phyloP scores from a whole-genome alignment of 2,113 vertebrate species.

The Chelonoidis abingdonii region DNA sequence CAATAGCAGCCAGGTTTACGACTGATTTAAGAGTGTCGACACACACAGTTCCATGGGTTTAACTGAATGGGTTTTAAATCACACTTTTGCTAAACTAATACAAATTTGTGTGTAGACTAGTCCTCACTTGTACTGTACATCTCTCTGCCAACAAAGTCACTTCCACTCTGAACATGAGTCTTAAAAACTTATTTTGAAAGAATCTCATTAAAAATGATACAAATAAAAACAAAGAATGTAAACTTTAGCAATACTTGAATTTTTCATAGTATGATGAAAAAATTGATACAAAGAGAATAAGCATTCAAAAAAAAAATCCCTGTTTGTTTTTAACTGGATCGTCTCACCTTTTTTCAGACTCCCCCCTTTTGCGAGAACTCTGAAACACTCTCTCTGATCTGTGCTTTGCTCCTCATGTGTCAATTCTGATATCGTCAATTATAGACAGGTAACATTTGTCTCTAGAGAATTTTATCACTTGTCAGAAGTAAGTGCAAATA shows the following conservation, averaged over 20 bases:
- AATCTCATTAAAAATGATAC: not conserved
- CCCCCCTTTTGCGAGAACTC: not conserved
- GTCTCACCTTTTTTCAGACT: not conserved
- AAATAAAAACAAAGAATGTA: not conserved
- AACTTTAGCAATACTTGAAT: constrained; percentile 3
- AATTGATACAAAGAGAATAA: not conserved
- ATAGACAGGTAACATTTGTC: not conserved
- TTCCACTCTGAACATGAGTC: not conserved
- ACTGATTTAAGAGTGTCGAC: constrained; percentile 7
- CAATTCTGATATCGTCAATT: not conserved
- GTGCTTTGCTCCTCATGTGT: not conserved
- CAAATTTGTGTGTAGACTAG: constrained; percentile 10
- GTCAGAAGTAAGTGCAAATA: not conserved
- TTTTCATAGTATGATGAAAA: constrained; percentile 37
- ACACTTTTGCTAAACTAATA: constrained; percentile 23
- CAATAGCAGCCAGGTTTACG: not conserved
- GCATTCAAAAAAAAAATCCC: not conserved
- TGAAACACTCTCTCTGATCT: constrained; percentile 34
- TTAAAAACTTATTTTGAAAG: constrained; percentile 20
- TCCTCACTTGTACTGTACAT: not conserved
- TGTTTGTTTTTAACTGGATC: not conserved
- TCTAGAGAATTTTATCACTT: not conserved
- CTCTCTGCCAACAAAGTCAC: constrained; percentile 46
- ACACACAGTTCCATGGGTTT: constrained; percentile 18
- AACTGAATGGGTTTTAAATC: not conserved